phyloP scores from a whole-genome alignment of 2,888 invertebrate species.

The Chrysopilus asiliformis region DNA sequence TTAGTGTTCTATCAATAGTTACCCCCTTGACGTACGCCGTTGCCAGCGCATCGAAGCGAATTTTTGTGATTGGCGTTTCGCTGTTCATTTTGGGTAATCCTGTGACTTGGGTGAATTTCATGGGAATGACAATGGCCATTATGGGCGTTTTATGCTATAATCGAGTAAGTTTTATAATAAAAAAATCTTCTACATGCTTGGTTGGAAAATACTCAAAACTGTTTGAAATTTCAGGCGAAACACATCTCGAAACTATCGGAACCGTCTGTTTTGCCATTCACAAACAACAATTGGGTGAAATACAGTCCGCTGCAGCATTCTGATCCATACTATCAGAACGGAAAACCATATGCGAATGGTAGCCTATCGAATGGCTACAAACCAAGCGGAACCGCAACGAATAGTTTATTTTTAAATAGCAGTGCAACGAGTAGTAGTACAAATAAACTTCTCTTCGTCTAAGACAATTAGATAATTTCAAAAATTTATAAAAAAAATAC shows the following conservation, averaged over 20 bases:
- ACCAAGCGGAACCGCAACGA: no score
- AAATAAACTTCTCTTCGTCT: no score
- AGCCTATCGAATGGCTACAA: constrained; percentile 17
- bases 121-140: constrained; percentile 84
- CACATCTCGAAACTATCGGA: constrained; percentile 52
- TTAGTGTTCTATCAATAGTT: constrained; percentile 80
- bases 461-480: no score
- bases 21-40: constrained; percentile 93
- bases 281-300: constrained; percentile 33
- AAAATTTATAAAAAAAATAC: no score
- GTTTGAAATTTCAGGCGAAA: constrained; percentile 44
- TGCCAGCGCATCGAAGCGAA: constrained; percentile 87
- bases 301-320: constrained; percentile 24
- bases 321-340: constrained; percentile 6
- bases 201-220: no score
- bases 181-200: no score
- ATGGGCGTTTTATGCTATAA: constrained; percentile 85
- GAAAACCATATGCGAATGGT: constrained; percentile 16
- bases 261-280: constrained; percentile 42
- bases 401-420: no score
- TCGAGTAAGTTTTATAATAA: constrained; percentile 42
- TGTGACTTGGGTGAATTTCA: constrained; percentile 70
- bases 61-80: constrained; percentile 80
- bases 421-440: no score
- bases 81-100: constrained; percentile 81